Evolutionary conservation across 2,113 vertebrate species (phyloP).

Genomic region (Tonatia bakeri): DNA sequence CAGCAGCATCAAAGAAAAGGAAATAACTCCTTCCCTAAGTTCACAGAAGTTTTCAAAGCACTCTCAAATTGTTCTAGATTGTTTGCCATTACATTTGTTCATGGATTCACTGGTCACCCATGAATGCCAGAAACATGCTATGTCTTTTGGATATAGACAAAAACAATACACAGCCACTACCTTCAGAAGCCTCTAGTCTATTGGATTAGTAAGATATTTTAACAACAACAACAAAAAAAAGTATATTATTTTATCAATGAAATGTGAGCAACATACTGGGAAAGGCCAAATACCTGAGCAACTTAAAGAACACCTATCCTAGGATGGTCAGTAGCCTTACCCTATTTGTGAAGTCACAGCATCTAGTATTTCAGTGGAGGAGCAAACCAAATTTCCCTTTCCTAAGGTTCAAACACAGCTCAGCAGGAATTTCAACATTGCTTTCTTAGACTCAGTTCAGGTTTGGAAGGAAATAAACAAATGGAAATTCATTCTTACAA

Average conservation of each 20-base stretch:
- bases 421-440: neutral
- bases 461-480: conserved; percentile 3
- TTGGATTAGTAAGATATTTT: neutral
- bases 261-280: neutral
- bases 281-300: neutral
- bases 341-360: neutral
- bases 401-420: neutral
- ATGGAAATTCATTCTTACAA: neutral
- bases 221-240: neutral
- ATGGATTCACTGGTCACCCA: neutral
- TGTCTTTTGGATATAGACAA: neutral
- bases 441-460: neutral
- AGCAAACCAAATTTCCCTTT: neutral
- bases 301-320: neutral
- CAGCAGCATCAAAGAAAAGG: neutral
- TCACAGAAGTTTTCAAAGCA: neutral
- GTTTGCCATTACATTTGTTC: neutral
- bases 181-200: neutral
- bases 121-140: neutral
- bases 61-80: neutral
- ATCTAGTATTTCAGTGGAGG: neutral
- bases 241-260: neutral
- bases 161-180: neutral
- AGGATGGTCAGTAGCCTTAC: neutral
- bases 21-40: neutral